These are phyloP conservation scores for Sclerodermus sp. DNA, from an alignment of 2,888 invertebrate species.

Conservation along the genomic window DNA sequence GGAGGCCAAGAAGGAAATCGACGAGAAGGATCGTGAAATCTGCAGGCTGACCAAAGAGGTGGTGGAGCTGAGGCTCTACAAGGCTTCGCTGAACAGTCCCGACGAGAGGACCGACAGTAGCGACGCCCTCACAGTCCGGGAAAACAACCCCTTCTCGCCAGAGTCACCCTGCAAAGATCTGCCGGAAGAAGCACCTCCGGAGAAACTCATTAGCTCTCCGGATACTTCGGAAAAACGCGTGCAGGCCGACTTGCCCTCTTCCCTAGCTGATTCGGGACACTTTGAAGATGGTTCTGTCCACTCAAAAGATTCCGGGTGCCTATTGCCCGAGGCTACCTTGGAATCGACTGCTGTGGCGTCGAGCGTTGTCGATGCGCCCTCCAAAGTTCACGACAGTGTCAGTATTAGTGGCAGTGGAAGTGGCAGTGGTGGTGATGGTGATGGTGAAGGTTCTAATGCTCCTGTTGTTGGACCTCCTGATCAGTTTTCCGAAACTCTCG, in stretches of 20 bases:
- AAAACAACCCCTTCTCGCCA: slow-evolving; percentile 65
- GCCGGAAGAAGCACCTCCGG: slow-evolving; percentile 52
- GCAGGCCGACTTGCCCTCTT: slow-evolving; percentile 69
- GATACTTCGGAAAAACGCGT: slow-evolving; percentile 60
- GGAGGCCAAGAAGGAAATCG: slow-evolving; percentile 75
- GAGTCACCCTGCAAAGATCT: slow-evolving; percentile 61
- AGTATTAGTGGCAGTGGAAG: no score
- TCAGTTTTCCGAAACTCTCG: slow-evolving; percentile 6
- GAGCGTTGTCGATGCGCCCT: not conserved
- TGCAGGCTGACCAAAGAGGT: slow-evolving; percentile 76
- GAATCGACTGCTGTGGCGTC: slow-evolving; percentile 12
- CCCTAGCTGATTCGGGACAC: slow-evolving; percentile 83
- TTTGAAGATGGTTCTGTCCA: slow-evolving; percentile 83
- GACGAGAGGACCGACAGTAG: slow-evolving; percentile 80
- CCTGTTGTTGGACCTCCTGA: no score
- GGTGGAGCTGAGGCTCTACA: slow-evolving; percentile 77
- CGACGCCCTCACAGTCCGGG: slow-evolving; percentile 74
- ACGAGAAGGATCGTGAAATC: slow-evolving; percentile 82
- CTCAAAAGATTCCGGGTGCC: slow-evolving; percentile 72
- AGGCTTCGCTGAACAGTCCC: slow-evolving; percentile 77
- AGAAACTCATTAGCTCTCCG: slow-evolving; percentile 41
- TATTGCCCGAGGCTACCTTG: slow-evolving; percentile 30
- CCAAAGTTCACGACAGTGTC: no score
- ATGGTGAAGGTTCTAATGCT: no score
- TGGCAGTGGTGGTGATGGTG: no score